A percentile compares a stretch with the other conserved stretches of the same genome.
Evolutionary conservation across 2,797 vertebrate genomes (phyloP).

Genomic region (Myotis pilosus): DNA sequence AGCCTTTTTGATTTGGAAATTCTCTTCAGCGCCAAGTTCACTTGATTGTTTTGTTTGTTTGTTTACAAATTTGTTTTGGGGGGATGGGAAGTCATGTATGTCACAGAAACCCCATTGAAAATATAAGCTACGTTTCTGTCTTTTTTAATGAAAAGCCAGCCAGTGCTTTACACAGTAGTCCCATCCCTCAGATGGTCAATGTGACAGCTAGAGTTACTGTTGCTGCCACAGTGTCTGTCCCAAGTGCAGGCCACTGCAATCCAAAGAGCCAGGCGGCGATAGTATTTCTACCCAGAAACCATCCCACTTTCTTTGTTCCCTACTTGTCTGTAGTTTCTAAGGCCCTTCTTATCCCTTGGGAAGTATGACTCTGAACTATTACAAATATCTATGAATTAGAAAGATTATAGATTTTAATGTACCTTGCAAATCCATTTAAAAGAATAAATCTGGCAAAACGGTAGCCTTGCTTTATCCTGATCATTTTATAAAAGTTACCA

Average conservation of each 20-base stretch:
- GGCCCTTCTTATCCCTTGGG: neutral
- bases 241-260: neutral
- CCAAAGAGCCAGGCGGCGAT: neutral
- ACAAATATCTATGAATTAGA: neutral
- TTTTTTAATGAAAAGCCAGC: neutral
- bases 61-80: neutral
- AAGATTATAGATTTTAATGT: neutral
- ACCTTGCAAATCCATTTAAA: neutral
- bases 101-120: slow-evolving; percentile 14
- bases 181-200: neutral
- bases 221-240: neutral
- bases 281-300: neutral
- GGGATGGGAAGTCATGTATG: neutral
- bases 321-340: neutral
- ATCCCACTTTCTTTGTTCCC: neutral
- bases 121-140: neutral
- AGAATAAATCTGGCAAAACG: neutral
- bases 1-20: neutral
- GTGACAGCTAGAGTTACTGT: neutral
- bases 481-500: slow-evolving; percentile 3
- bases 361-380: neutral
- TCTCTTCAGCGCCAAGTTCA: neutral
- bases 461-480: neutral
- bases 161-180: neutral
- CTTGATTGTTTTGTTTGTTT: neutral